Percentiles rank a stretch among this genome's conserved stretches.
Conservation (phyloP, 2,113 vertebrate species). For the Tyto alba region DNA sequence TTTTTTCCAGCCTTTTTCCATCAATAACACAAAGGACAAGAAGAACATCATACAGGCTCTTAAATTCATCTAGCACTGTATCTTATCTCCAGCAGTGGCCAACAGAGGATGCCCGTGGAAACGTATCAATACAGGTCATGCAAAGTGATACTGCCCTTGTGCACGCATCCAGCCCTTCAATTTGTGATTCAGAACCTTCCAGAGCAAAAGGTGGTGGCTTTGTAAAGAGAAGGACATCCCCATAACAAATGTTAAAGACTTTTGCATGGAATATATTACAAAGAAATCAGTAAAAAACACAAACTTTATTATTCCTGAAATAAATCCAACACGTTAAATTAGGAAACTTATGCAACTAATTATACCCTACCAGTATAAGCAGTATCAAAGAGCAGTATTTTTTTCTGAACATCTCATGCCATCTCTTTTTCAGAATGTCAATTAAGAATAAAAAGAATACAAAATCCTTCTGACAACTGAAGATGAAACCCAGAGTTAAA, state of each 20-base stretch:
- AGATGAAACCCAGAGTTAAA: constrained; percentile 12
- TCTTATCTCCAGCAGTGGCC: neutral
- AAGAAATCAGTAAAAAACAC: neutral
- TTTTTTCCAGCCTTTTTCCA: neutral
- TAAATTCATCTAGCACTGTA: neutral
- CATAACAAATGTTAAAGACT: neutral
- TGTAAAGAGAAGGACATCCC: neutral
- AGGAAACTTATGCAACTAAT: constrained; percentile 13
- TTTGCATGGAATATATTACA: neutral
- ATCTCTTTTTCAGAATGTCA: constrained; percentile 15
- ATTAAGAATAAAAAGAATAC: neutral
- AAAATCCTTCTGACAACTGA: neutral
- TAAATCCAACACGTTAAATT: neutral
- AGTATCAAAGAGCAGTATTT: neutral
- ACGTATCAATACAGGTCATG: neutral
- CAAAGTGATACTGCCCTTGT: neutral
- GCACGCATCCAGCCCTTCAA: neutral
- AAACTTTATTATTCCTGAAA: constrained; percentile 8
- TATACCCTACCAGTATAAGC: neutral
- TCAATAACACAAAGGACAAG: neutral
- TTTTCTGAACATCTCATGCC: neutral
- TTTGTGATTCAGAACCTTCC: neutral
- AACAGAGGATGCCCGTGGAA: neutral
- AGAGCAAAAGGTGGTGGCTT: neutral
- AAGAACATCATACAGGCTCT: neutral